phyloP scores from a whole-genome alignment of 2,797 vertebrate genomes.

The Poecilia velifera region DNA sequence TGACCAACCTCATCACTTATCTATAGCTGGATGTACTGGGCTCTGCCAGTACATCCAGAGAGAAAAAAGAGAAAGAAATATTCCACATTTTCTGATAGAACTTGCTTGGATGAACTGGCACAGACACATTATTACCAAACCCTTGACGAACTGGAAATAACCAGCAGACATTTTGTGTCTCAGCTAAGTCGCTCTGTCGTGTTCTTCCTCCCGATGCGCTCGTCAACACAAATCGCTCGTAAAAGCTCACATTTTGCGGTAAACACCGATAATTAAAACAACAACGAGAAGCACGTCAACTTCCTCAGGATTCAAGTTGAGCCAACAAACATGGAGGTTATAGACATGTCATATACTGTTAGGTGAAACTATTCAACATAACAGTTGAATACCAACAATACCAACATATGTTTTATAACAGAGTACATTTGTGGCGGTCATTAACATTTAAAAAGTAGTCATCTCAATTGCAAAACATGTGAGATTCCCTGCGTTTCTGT shows the following conservation, averaged over 20 bases:
- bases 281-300: not conserved
- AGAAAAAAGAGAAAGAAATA: not conserved
- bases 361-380: not conserved
- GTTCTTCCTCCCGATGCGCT: not conserved
- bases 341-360: too few species aligned
- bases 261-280: not conserved
- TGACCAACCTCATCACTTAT: slow-evolving; percentile 45
- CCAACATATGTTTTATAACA: not conserved
- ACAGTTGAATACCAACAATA: not conserved
- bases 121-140: slow-evolving; percentile 59
- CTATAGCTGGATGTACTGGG: not conserved
- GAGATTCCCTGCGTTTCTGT: not conserved
- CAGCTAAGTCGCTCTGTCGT: not conserved
- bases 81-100: not conserved
- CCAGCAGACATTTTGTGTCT: slow-evolving; percentile 55
- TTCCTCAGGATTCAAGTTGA: not conserved
- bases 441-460: not conserved
- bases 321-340: not conserved
- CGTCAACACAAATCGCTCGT: not conserved
- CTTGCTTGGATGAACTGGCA: not conserved
- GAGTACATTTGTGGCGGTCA: not conserved
- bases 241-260: not conserved
- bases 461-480: not conserved
- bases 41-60: not conserved
- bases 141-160: slow-evolving; percentile 61